Percentiles rank a stretch among this genome's conserved stretches.
Conservation (phyloP, 2,113 vertebrate genomes). For the Otus sunia region DNA sequence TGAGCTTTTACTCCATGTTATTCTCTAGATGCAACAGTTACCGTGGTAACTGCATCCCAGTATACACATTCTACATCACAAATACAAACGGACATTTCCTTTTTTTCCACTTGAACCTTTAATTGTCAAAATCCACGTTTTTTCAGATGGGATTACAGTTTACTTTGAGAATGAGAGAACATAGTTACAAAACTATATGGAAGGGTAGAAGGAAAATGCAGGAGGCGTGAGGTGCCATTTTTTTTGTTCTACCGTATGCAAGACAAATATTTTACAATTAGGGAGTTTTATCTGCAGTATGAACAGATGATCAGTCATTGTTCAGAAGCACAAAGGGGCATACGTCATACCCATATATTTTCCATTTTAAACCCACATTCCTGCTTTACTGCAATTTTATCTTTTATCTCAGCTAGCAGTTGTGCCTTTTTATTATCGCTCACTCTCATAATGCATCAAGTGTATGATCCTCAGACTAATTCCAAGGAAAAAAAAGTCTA, state of each 20-base stretch:
- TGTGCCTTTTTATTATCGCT: constrained; percentile 9
- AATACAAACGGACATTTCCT: constrained; percentile 15
- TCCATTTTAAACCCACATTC: constrained; percentile 23
- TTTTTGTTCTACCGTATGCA: neutral
- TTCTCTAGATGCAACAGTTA: constrained; percentile 59
- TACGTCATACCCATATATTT: constrained; percentile 7
- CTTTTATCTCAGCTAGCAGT: constrained; percentile 41
- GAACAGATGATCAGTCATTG: constrained; percentile 59
- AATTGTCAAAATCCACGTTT: constrained; percentile 2
- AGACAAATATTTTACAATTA: constrained; percentile 57
- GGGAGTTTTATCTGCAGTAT: constrained; percentile 36
- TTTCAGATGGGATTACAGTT: neutral
- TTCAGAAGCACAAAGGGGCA: constrained; percentile 29
- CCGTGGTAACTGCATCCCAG: constrained; percentile 63
- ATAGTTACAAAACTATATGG: neutral
- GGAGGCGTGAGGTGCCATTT: neutral
- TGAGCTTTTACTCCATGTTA: constrained; percentile 49
- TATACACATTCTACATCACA: constrained; percentile 49
- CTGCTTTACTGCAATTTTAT: constrained; percentile 25
- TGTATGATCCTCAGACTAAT: constrained; percentile 35
- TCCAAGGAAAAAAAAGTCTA: constrained; percentile 3
- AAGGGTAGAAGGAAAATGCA: neutral
- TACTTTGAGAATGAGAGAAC: neutral
- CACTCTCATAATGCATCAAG: neutral
- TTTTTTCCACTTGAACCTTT: neutral